Percentiles rank a stretch among this genome's conserved stretches.
Conservation (phyloP, 2,113 vertebrate genomes). For the Gopherus flavomarginatus region DNA sequence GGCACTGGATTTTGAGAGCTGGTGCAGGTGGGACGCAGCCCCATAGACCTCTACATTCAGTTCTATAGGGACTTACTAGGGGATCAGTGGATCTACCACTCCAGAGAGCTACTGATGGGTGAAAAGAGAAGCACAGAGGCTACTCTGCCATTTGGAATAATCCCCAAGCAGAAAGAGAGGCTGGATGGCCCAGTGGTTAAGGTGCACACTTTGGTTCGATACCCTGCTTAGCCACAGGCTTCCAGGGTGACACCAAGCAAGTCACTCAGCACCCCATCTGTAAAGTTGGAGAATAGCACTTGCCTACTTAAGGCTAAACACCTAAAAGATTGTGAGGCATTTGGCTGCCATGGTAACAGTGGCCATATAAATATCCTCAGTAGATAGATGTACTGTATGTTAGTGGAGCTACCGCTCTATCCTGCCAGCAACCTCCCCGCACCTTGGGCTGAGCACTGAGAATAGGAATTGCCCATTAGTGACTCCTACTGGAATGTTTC, state of each 20-base stretch:
- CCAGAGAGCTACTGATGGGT: background rate
- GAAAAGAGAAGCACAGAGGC: background rate
- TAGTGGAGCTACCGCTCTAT: background rate
- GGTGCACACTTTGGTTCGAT: background rate
- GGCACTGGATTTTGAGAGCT: background rate
- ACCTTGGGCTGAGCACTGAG: background rate
- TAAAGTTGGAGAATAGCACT: background rate
- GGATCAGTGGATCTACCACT: background rate
- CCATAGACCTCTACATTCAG: background rate
- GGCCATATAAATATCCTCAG: background rate
- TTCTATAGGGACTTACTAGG: background rate
- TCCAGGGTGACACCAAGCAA: background rate
- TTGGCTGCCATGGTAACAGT: background rate
- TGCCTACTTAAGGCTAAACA: background rate
- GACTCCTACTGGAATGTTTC: background rate
- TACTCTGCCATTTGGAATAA: background rate
- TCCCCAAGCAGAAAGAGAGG: background rate
- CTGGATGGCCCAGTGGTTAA: background rate
- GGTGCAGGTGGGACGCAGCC: background rate
- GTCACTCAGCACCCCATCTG: background rate
- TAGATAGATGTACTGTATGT: background rate
- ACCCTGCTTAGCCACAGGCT: background rate
- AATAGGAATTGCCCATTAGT: background rate
- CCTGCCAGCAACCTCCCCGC: background rate
- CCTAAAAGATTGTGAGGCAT: background rate